Evolutionary conservation across 2,113 vertebrate genomes (phyloP), one percentile per base, ranked within the genome.

Genomic region (Chaenocephalus aceratus): DNA sequence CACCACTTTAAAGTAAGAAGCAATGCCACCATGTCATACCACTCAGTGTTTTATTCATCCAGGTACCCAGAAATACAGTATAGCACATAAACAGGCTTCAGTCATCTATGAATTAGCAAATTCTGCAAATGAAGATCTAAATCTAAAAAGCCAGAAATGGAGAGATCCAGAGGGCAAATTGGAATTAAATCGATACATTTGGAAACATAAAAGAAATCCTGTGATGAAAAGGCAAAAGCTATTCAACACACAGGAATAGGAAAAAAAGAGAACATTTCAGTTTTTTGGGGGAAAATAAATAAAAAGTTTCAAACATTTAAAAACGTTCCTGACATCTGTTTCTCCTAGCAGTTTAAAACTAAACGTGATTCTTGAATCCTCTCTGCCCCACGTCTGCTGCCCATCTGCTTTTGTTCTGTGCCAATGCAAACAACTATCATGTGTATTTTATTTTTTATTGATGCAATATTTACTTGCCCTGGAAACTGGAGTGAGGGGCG

Each of bases 341-440:
- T 4, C 75, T 79, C 71, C 10, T 10, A 57, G 53, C 79, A 76
- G 62, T 52, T 67, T 46, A 16, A 80, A 70, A 61, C 60, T 48
- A 79, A 53, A 1, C 41, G 10, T 26, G 10, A n/a, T 56, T 67
- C 23, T 49, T 21, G n/a, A 72, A 0, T 12, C 0, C 54, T 51
- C 26, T 71, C 58, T 62, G 72, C 79, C 48, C 34, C 65, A 45
- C 48, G 6, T 66, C 57, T 76, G 60, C 58, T n/a, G 44, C 81
- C 64, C 30, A 2, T 45, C 64, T 84, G 64, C 76, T 80, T 85
- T 65, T 77, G 59, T 74, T 88, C 13, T 74, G 76, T 83, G 76
- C 79, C 76, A 79, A 78, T 61, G 34, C 45, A 75, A 77, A 65
- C 72, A 56, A 46, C 23, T 11, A 71, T 57, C 34, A 9, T 11